Evolutionary conservation across 2,797 vertebrate genomes (phyloP).

Genomic region (Myotis pilosus): DNA sequence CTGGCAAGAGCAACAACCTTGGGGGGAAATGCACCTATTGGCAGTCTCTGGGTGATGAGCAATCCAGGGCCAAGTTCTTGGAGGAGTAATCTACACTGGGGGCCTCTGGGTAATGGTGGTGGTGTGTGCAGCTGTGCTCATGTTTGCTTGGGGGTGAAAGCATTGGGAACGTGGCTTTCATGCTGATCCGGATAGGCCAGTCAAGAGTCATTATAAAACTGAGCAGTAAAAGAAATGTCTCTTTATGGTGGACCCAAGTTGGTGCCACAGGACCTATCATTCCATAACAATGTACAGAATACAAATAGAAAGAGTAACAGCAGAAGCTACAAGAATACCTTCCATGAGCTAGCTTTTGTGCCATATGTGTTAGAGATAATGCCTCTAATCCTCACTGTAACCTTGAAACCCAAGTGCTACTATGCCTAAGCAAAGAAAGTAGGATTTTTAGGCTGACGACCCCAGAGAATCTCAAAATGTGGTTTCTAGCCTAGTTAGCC

Average conservation of each 20-base stretch:
- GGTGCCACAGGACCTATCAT: neutral
- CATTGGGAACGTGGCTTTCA: neutral
- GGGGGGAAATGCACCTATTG: neutral
- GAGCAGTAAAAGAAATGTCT: neutral
- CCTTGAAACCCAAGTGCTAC: neutral
- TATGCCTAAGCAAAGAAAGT: neutral
- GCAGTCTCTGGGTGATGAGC: neutral
- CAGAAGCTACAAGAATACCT: neutral
- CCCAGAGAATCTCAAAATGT: neutral
- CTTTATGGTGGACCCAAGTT: neutral
- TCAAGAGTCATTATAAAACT: neutral
- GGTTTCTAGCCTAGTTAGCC: neutral
- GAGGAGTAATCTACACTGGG: neutral
- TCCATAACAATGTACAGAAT: neutral
- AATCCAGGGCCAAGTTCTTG: neutral
- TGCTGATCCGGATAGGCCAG: neutral
- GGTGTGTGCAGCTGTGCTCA: neutral
- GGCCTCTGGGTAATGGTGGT: neutral
- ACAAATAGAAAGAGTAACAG: neutral
- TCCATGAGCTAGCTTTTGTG: neutral
- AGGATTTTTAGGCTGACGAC: neutral
- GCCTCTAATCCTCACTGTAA: neutral
- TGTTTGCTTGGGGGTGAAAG: neutral
- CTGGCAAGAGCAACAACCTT: neutral
- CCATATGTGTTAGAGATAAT: neutral